These are phyloP conservation scores for Habropoda laboriosa DNA, from an alignment of 1,140 invertebrate species.

Conservation along the genomic window DNA sequence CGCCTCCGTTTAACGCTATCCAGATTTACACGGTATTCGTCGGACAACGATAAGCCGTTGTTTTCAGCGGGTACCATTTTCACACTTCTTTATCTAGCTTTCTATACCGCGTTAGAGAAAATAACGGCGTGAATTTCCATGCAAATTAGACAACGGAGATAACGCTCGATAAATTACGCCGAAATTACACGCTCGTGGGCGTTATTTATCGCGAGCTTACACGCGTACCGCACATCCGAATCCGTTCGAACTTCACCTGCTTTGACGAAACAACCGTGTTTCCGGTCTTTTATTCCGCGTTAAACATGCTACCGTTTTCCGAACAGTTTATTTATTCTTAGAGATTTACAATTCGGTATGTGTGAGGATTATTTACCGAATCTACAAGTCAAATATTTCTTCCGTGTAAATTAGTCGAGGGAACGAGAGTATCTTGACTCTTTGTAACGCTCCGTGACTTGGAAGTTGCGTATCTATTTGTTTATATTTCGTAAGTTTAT, in stretches of 20 bases:
- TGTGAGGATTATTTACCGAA: rapidly evolving
- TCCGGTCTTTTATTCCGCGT: neutral
- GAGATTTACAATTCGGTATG: too few relatives aligned
- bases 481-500: too few relatives aligned
- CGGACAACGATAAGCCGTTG: conserved; percentile 23
- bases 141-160: conserved; percentile 15
- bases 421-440: too few relatives aligned
- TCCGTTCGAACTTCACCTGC: neutral
- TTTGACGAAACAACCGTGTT: too few relatives aligned
- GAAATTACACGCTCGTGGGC: neutral
- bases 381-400: neutral
- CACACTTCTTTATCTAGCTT: conserved; percentile 8
- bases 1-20: conserved; percentile 11
- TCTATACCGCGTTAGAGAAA: neutral
- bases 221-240: neutral
- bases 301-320: neutral
- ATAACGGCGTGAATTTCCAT: neutral
- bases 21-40: conserved; percentile 10
- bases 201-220: neutral
- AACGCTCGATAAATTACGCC: conserved; percentile 1
- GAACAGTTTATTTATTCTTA: neutral
- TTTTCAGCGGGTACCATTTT: neutral
- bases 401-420: too few relatives aligned
- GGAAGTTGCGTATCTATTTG: too few relatives aligned
- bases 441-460: too few relatives aligned